phyloP scores from a whole-genome alignment of 2,797 vertebrate genomes.

The Neomorphus geoffroyi region DNA sequence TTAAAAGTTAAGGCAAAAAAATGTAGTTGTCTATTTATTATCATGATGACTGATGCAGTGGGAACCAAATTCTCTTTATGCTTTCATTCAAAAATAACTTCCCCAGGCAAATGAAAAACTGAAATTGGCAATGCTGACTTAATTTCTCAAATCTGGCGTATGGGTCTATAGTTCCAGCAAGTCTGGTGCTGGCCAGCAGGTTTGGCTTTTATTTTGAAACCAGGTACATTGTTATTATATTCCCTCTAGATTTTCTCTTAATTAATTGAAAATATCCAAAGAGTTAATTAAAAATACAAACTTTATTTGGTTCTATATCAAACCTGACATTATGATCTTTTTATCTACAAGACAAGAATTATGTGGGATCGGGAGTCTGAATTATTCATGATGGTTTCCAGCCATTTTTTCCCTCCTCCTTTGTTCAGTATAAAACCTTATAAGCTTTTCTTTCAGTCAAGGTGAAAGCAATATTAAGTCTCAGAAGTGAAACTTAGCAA shows the following conservation, averaged over 20 bases:
- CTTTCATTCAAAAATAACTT: slow-evolving; percentile 6
- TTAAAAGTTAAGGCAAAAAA: not conserved
- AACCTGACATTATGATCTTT: slow-evolving; percentile 34
- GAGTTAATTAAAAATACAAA: slow-evolving; percentile 51
- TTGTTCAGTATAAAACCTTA: slow-evolving; percentile 55
- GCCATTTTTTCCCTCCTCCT: slow-evolving; percentile 18
- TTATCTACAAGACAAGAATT: slow-evolving; percentile 44
- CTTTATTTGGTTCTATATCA: not conserved
- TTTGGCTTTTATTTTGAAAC: slow-evolving; percentile 9
- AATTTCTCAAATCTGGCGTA: not conserved
- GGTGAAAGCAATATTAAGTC: slow-evolving; percentile 67
- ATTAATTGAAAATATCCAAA: not conserved
- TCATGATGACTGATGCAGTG: not conserved
- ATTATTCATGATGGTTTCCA: slow-evolving; percentile 59
- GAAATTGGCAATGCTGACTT: not conserved
- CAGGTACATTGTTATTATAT: slow-evolving; percentile 1
- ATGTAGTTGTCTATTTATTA: not conserved
- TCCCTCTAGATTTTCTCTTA: not conserved
- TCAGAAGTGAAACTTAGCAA: slow-evolving; percentile 27
- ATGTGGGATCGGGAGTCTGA: slow-evolving; percentile 32
- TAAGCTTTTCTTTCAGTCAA: slow-evolving; percentile 57
- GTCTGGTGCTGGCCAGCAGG: not conserved
- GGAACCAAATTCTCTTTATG: not conserved
- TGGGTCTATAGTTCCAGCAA: not conserved
- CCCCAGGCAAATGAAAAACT: not conserved